Conservation (phyloP, 2,888 invertebrate genomes). For the Mayetiola destructor region DNA sequence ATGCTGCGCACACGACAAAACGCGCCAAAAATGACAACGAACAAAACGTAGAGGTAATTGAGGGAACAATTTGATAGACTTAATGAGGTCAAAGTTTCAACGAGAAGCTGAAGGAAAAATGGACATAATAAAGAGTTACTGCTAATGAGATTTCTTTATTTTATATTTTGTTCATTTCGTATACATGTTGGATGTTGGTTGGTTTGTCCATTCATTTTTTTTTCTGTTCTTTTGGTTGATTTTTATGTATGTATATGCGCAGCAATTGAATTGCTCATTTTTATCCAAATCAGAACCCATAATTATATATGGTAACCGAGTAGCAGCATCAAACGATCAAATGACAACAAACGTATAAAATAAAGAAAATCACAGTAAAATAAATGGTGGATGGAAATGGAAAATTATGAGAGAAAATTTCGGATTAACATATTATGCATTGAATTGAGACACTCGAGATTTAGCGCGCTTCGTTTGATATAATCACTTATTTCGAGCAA, state of each 20-base stretch:
- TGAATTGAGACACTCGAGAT: no score
- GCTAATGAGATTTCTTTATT: constrained; percentile 4
- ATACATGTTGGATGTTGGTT: no score
- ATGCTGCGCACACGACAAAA: background rate
- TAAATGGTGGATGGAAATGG: background rate
- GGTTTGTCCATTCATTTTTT: background rate
- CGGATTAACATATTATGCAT: no score
- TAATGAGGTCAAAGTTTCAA: background rate
- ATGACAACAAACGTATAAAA: background rate
- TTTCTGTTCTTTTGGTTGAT: background rate
- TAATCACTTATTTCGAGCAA: no score
- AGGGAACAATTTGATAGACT: constrained; percentile 10
- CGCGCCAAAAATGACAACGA: background rate
- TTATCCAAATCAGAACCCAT: background rate
- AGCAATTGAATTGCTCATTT: constrained; percentile 5
- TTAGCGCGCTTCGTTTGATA: no score
- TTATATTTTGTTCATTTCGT: no score
- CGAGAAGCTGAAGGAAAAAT: background rate
- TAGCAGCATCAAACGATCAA: no score
- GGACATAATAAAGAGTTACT: constrained; percentile 11
- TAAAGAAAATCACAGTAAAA: background rate
- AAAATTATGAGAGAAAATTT: background rate
- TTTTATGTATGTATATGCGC: constrained; percentile 5
- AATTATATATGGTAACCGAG: no score
- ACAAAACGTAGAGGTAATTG: background rate